A percentile compares a stretch with the other conserved stretches of the same genome.
Evolutionary conservation across 1,140 invertebrate genomes (phyloP).

Genomic region (Apis mellifera): Amel_HAv3.1 CM009931.2:17801001-17801500

Average conservation of each 20-base stretch:
- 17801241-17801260: background rate
- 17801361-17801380: constrained; percentile 1
- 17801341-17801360: background rate
- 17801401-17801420: constrained; percentile 20
- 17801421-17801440: constrained; percentile 50
- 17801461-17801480: background rate
- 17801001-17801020: background rate
- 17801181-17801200: background rate
- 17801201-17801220: constrained; percentile 12
- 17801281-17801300: constrained; percentile 2
- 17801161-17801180: background rate
- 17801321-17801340: background rate
- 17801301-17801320: constrained; percentile 3
- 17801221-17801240: background rate
- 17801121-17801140: background rate
- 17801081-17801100: no score
- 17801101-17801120: background rate
- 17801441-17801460: background rate
- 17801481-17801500: background rate
- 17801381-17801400: background rate
- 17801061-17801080: background rate
- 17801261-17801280: background rate
- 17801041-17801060: background rate
- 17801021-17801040: background rate
- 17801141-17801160: background rate